These are phyloP conservation scores for Zygaena filipendulae DNA, from an alignment of 2,888 invertebrate species.

Conservation along the genomic window DNA sequence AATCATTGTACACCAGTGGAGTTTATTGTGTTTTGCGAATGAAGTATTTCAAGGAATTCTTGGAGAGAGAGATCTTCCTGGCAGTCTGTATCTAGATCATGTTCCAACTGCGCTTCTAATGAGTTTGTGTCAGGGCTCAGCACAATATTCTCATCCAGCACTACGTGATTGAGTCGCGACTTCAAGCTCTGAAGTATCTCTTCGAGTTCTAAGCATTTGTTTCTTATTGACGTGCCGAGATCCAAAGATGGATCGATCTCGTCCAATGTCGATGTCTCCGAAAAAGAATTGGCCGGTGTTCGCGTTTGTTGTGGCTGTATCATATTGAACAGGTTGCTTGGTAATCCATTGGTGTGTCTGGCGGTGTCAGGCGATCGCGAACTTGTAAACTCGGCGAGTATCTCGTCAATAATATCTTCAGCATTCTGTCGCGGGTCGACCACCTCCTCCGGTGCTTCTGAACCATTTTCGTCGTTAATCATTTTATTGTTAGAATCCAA, in stretches of 20 bases:
- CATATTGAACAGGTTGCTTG: constrained; percentile 46
- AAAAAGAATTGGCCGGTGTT: constrained; percentile 56
- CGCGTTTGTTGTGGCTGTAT: constrained; percentile 56
- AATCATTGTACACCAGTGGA: constrained; percentile 45
- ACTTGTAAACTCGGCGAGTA: constrained; percentile 57
- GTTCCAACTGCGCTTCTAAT: constrained; percentile 57
- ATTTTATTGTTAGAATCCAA: constrained; percentile 62
- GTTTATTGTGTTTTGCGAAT: constrained; percentile 55
- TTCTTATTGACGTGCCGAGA: constrained; percentile 57
- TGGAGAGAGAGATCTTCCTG: constrained; percentile 62
- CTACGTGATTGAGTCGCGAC: constrained; percentile 59
- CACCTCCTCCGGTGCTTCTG: constrained; percentile 51
- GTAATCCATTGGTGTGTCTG: constrained; percentile 44
- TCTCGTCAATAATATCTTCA: constrained; percentile 59
- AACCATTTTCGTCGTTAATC: constrained; percentile 51
- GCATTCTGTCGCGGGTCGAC: constrained; percentile 57
- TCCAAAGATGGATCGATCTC: constrained; percentile 62
- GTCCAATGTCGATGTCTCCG: constrained; percentile 50
- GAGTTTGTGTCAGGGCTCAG: constrained; percentile 61
- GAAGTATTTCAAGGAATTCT: constrained; percentile 57
- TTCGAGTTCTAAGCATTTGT: constrained; percentile 60
- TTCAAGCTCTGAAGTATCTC: constrained; percentile 62
- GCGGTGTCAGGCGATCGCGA: constrained; percentile 40
- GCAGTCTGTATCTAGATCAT: constrained; percentile 61
- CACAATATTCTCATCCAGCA: constrained; percentile 59